Base-by-base conservation (phyloP, 1,140 invertebrate species). In the Oscheius sp. region DNA sequence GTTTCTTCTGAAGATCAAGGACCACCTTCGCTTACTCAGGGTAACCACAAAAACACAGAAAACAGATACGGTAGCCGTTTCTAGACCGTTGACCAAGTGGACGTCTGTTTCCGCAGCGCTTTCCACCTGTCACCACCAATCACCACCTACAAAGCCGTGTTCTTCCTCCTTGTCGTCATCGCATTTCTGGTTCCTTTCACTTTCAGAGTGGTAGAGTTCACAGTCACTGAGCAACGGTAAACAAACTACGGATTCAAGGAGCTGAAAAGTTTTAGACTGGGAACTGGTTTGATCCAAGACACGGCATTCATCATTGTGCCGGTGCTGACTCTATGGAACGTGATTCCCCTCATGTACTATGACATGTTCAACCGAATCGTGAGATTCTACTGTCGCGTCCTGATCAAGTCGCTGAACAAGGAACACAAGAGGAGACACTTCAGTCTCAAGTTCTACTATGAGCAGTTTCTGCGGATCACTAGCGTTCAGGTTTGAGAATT, bases 371-470 rank as follows among this genome's bases (percentile, higher is more conserved):
- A 81, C 45, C n/a, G 77, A 10, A 67, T 81, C n/a, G 76, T 82
- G 18, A 76, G 79, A 13, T 81, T 80, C 63, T 81, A 78, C 67
- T 80, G 78, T 58, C 52, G 68, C 31, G 55, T 68, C 2, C 38
- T 81, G 35, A 68, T 76, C 55, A 73, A 76, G 36, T 80, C 77
- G 1, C 62, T 81, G 32, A 73, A 80, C 35, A 69, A 55, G 31
- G 79, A 81, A 46, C 78, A 77, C 49, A 66, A 65, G 29, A 58
- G 78, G 34, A 71, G 79, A 35, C 68, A 72, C 18, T 82, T 77
- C 61, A 68, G 64, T 34, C 52, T 81, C 26, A 82, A 82, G 61
- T 81, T 81, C 49, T 81, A 81, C 73, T 81, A 81, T 55, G 78
- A 81, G 38, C 79, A 81, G 49, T 81, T 81, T 70, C 55, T 82